Evolutionary conservation across 1,140 invertebrate genomes (phyloP), one percentile per base, ranked within the genome.

Genomic region (Zaprionus camerounensis): DNA sequence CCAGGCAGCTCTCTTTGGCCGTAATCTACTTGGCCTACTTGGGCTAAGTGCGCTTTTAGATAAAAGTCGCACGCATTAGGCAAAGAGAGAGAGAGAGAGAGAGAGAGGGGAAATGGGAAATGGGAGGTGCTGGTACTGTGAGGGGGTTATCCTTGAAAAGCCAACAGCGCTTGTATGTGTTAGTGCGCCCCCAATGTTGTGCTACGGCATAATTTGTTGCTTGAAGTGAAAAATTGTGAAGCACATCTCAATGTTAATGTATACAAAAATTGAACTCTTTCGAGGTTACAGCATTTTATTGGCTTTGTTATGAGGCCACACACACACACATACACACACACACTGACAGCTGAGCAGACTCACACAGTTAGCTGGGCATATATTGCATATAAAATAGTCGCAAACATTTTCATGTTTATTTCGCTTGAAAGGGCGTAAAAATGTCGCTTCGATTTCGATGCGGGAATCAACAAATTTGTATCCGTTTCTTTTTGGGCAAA

Each of bases 1-100:
- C 38, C 38, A 51, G 20, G 79, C 71, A 82, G 78, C 81, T 76
- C 24, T 24, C 84, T 78, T 68, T 51, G 73, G 81, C 44, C 71
- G 68, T 88, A 90, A 88, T 88, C 85, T 88, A 88, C 84, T 88
- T 88, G 84, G 84, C 85, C 84, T 90, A 88, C 84, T 88, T 88
- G 81, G 84, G 75, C 85, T 88, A 88, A 88, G 84, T 88, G 84
- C 75, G 84, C 84, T 88, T 88, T 88, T 90, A 88, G 81, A 90
- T 88, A 88, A 90, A 72, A 87, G 78, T 90, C 85, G 85, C 85
- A 87, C 84, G 85, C 85, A 90, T 79, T 71, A 78, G 59, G 59
- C 31, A 46, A 24, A 31, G 71, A 71, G 53, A 58, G 36, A 41
- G 36, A 24, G 51, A 28, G 15, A 17, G n/a, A n/a, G 38, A 41